Percentiles rank a stretch among this genome's conserved stretches.
These are phyloP conservation scores for Coendou prehensilis DNA, from an alignment of 2,797 vertebrate genomes.

Conservation along the genomic window DNA sequence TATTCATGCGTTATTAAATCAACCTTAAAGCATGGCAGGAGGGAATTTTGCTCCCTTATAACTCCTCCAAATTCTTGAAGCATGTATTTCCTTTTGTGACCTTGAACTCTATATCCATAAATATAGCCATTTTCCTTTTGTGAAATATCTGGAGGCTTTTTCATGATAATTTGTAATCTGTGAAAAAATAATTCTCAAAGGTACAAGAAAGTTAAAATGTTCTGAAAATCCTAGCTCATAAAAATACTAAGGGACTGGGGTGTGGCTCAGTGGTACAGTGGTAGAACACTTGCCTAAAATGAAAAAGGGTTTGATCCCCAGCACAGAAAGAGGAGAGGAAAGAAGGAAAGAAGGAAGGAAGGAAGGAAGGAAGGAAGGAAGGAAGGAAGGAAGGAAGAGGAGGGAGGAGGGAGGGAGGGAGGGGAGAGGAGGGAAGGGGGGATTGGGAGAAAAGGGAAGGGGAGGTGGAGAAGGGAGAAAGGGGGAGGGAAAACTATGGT, in stretches of 20 bases:
- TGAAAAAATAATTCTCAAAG: conserved; percentile 52
- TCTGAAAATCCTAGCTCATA: conserved; percentile 23
- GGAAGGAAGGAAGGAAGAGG: not conserved
- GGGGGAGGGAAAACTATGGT: fast-evolving
- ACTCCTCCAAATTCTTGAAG: not conserved
- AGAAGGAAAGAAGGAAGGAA: not conserved
- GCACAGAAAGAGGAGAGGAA: not conserved
- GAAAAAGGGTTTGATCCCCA: not conserved
- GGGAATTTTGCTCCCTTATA: not conserved
- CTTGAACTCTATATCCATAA: conserved; percentile 28
- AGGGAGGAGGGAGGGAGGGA: too few species aligned
- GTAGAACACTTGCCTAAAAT: not conserved
- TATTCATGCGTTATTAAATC: conserved; percentile 49
- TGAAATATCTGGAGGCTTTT: not conserved
- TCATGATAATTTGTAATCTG: conserved; percentile 23
- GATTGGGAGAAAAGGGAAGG: too few species aligned
- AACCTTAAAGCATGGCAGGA: not conserved
- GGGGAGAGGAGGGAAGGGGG: too few species aligned
- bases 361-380: too few species aligned
- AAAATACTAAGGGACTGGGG: not conserved
- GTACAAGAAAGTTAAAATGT: conserved; percentile 47
- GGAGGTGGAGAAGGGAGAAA: too few species aligned
- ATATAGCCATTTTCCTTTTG: conserved; percentile 33
- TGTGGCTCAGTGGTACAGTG: not conserved
- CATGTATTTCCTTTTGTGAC: not conserved